Percentiles rank a stretch among this genome's conserved stretches.
These are phyloP conservation scores for Epirrita christyi DNA, from an alignment of 2,888 invertebrate genomes.

Conservation along the genomic window DNA sequence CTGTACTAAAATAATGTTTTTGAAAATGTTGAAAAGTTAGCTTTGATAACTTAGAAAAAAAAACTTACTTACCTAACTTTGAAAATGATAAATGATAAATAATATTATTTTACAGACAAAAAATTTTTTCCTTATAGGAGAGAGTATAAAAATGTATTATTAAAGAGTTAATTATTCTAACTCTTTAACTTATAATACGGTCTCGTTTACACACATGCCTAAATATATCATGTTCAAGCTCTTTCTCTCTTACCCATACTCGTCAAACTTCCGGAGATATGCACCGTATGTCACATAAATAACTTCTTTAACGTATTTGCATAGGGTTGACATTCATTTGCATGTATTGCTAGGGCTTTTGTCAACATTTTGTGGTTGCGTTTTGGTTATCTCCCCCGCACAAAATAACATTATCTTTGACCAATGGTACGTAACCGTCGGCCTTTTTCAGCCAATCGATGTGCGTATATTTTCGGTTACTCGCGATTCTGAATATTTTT, in stretches of 20 bases:
- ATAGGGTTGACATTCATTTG: constrained; percentile 49
- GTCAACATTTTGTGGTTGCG: constrained; percentile 76
- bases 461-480: constrained; percentile 60
- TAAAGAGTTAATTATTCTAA: no score
- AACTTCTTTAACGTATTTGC: constrained; percentile 28
- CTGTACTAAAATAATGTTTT: no score
- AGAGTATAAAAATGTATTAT: no score
- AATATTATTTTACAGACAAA: no score
- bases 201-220: constrained; percentile 53
- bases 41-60: neutral
- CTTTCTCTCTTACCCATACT: constrained; percentile 60
- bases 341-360: constrained; percentile 48
- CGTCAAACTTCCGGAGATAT: constrained; percentile 47
- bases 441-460: constrained; percentile 76
- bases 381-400: constrained; percentile 79
- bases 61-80: neutral
- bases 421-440: constrained; percentile 76
- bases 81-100: no score
- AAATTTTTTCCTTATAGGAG: no score
- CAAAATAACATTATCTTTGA: constrained; percentile 81
- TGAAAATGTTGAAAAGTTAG: no score
- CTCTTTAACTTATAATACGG: constrained; percentile 11
- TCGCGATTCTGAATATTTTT: constrained; percentile 61
- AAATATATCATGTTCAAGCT: constrained; percentile 51
- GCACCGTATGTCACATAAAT: constrained; percentile 40